These are phyloP conservation scores for Hafferia zeledoni DNA, from an alignment of 2,797 vertebrate genomes.

Conservation along the genomic window DNA sequence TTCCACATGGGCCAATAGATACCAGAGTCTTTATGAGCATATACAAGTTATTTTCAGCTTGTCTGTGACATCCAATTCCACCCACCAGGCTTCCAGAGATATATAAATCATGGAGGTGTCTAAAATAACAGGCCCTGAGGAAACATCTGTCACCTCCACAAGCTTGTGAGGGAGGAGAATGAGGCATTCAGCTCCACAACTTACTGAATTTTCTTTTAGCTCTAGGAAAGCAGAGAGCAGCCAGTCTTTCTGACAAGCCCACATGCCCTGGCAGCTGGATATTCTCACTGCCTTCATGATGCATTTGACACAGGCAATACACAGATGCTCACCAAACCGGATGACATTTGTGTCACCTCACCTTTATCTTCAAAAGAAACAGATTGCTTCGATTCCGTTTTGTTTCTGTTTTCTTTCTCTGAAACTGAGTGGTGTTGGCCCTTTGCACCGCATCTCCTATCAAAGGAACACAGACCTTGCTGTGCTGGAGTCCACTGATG, in stretches of 20 bases:
- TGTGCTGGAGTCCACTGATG: not conserved
- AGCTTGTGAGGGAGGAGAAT: slow-evolving; percentile 19
- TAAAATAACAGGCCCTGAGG: slow-evolving; percentile 62
- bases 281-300: not conserved
- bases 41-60: slow-evolving; percentile 52
- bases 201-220: not conserved
- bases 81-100: slow-evolving; percentile 52
- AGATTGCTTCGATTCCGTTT: not conserved
- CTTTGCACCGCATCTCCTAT: not conserved
- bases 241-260: not conserved
- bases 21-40: not conserved
- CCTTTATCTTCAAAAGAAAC: not conserved
- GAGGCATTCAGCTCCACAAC: slow-evolving; percentile 5
- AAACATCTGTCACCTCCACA: slow-evolving; percentile 65
- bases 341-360: not conserved
- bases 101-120: slow-evolving; percentile 56
- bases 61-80: slow-evolving; percentile 55
- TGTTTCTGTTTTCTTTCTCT: not conserved
- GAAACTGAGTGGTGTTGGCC: not conserved
- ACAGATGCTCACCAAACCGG: not conserved
- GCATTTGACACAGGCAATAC: not conserved
- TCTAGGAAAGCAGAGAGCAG: not conserved
- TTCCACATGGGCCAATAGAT: not conserved
- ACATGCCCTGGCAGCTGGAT: not conserved
- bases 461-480: not conserved